A percentile compares a stretch with the other conserved stretches of the same genome.
phyloP scores from a whole-genome alignment of 2,888 invertebrate genomes.

The Tenthredo livida region DNA sequence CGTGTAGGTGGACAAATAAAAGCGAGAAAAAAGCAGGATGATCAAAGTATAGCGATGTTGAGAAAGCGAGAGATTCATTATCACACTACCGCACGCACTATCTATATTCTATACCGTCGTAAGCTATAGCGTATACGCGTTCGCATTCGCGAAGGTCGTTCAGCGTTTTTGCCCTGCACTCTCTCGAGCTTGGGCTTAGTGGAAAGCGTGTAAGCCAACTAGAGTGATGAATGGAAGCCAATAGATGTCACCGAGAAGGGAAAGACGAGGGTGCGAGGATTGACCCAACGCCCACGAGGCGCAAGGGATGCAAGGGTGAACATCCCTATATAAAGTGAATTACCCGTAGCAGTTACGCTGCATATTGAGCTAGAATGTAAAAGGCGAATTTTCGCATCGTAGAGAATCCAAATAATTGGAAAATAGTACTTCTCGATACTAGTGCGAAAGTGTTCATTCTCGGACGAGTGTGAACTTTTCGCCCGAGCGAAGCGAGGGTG shows the following conservation, averaged over 20 bases:
- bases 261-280: conserved; percentile 14
- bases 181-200: conserved; percentile 49
- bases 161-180: conserved; percentile 30
- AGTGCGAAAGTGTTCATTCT: no score
- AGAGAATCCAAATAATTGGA: background rate
- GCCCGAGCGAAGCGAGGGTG: no score
- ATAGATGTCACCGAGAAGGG: conserved; percentile 63
- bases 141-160: background rate
- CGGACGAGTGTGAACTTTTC: no score
- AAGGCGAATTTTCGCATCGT: background rate
- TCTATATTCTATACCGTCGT: background rate
- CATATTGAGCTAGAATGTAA: background rate
- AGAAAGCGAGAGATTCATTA: conserved; percentile 4
- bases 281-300: background rate
- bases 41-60: background rate
- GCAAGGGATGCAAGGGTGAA: background rate
- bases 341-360: background rate
- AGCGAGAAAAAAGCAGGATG: background rate
- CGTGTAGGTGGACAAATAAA: background rate
- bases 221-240: conserved; percentile 65
- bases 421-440: no score
- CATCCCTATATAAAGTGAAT: conserved; percentile 18
- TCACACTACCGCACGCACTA: no score
- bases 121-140: background rate
- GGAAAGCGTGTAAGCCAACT: conserved; percentile 62